A percentile compares a stretch with the other conserved stretches of the same genome.
phyloP scores from a whole-genome alignment of 2,888 invertebrate species.

The Cylloceria caligata region DNA sequence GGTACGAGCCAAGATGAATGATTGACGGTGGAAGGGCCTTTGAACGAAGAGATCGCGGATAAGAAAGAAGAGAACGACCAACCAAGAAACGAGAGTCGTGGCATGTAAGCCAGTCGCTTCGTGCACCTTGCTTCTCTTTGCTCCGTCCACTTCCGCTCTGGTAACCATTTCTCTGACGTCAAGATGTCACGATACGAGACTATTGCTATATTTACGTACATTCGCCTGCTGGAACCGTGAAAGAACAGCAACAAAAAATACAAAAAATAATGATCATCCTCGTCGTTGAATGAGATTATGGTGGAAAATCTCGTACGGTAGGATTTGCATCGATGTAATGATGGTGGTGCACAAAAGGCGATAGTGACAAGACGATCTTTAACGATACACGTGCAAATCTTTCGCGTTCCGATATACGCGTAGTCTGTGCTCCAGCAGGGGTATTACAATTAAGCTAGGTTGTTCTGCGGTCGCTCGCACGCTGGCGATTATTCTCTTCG shows the following conservation, averaged over 20 bases:
- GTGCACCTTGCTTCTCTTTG: constrained; percentile 71
- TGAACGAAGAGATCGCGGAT: constrained; percentile 77
- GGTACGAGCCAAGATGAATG: constrained; percentile 60
- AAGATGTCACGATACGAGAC: constrained; percentile 48
- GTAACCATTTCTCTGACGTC: constrained; percentile 75
- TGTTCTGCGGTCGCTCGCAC: constrained; percentile 28
- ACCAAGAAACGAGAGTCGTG: constrained; percentile 73
- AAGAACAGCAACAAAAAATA: too few species aligned
- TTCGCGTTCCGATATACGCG: constrained; percentile 3
- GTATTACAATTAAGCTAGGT: constrained; percentile 57
- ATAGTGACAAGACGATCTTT: constrained; percentile 40
- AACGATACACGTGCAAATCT: constrained; percentile 45
- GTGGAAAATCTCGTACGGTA: constrained; percentile 41
- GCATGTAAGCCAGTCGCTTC: constrained; percentile 70
- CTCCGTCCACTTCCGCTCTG: constrained; percentile 76
- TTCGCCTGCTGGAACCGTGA: background rate
- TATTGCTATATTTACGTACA: background rate
- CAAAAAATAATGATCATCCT: constrained; percentile 47
- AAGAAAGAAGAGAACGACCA: constrained; percentile 73
- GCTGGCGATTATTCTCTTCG: constrained; percentile 44
- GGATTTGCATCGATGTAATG: constrained; percentile 58
- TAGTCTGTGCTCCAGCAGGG: constrained; percentile 18
- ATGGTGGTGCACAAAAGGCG: background rate
- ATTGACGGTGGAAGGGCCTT: constrained; percentile 72
- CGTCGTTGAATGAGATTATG: constrained; percentile 34